phyloP scores from a whole-genome alignment of 2,113 vertebrate species.

The Corydoras maculifer region DNA sequence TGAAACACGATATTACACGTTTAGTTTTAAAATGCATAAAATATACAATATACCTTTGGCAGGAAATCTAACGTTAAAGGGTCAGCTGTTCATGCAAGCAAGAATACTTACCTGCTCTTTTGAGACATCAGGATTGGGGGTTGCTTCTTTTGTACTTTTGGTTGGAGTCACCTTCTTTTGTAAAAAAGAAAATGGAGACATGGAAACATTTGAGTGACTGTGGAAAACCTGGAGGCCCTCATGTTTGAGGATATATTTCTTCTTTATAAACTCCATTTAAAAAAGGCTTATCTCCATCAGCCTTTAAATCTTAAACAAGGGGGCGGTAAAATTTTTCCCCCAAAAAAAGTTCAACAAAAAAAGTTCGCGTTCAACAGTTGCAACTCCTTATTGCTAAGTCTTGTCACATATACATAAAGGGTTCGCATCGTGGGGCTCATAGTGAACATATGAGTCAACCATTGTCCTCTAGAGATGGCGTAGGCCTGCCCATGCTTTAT shows the following conservation, averaged over 20 bases:
- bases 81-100: neutral
- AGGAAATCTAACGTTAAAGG: neutral
- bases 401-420: slow-evolving; percentile 51
- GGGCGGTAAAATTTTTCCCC: neutral
- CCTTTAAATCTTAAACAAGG: neutral
- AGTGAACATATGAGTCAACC: slow-evolving; percentile 60
- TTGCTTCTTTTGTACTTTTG: slow-evolving; percentile 65
- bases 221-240: slow-evolving; percentile 19
- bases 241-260: slow-evolving; percentile 13
- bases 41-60: neutral
- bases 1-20: no score
- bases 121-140: slow-evolving; percentile 54
- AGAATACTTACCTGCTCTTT: slow-evolving; percentile 64
- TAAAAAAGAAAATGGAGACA: slow-evolving; percentile 40
- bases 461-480: slow-evolving; percentile 70
- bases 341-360: slow-evolving; percentile 2
- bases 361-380: neutral
- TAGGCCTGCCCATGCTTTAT: slow-evolving; percentile 69
- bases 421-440: slow-evolving; percentile 51
- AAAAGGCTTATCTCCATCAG: neutral
- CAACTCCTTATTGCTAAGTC: slow-evolving; percentile 44
- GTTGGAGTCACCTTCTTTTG: slow-evolving; percentile 57
- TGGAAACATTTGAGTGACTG: slow-evolving; percentile 27
- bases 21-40: neutral
- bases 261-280: slow-evolving; percentile 20